A percentile compares a stretch with the other conserved stretches of the same genome.
These are phyloP conservation scores for Blennius ocellaris DNA, from an alignment of 2,113 vertebrate genomes.

Conservation along the genomic window DNA sequence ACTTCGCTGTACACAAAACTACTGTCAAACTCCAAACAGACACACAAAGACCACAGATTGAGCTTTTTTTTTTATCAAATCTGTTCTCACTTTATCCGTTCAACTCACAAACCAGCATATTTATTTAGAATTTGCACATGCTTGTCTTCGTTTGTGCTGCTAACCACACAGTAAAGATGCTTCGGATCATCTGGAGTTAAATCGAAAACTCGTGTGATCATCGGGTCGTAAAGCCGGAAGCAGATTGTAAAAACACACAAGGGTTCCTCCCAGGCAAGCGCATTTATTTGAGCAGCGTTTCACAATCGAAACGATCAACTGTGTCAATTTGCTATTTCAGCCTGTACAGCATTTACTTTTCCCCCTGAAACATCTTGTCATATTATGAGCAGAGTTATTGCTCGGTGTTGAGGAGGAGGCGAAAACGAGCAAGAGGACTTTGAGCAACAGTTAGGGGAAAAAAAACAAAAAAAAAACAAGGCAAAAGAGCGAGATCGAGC, in stretches of 20 bases:
- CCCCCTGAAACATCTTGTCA: slow-evolving; percentile 58
- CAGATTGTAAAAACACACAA: slow-evolving; percentile 1
- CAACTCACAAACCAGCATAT: too few relatives aligned
- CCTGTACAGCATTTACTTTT: slow-evolving; percentile 54
- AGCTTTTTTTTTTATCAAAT: too few relatives aligned
- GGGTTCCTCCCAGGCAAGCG: slow-evolving; percentile 18
- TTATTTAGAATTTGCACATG: neutral
- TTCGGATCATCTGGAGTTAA: neutral
- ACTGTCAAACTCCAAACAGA: too few relatives aligned
- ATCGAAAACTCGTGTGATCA: slow-evolving; percentile 3
- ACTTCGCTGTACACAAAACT: too few relatives aligned
- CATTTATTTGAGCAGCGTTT: slow-evolving; percentile 36
- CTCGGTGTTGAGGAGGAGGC: slow-evolving; percentile 14
- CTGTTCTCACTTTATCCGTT: too few relatives aligned
- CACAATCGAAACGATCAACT: slow-evolving; percentile 36
- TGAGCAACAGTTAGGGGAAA: slow-evolving; percentile 1
- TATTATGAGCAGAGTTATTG: slow-evolving; percentile 42
- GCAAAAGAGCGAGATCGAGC: slow-evolving; percentile 28
- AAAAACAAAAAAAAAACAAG: slow-evolving; percentile 48
- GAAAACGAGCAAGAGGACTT: neutral
- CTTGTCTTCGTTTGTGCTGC: neutral
- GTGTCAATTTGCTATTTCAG: slow-evolving; percentile 43
- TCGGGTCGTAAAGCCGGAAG: slow-evolving; percentile 5
- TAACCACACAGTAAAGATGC: neutral
- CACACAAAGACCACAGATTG: too few relatives aligned